phyloP scores from a whole-genome alignment of 1,140 invertebrate species.

The Rhopalosiphum padi region DNA sequence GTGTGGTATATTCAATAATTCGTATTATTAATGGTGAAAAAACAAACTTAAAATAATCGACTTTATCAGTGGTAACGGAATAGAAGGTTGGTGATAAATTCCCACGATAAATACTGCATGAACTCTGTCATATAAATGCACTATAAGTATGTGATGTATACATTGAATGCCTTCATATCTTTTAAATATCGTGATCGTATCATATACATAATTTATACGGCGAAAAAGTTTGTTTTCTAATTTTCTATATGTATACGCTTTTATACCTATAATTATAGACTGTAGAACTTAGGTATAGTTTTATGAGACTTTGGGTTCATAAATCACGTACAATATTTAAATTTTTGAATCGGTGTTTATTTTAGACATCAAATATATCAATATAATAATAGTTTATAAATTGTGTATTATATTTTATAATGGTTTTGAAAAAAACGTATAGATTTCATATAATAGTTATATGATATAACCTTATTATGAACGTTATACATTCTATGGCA shows the following conservation, averaged over 20 bases:
- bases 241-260: neutral
- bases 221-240: neutral
- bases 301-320: neutral
- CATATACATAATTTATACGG: neutral
- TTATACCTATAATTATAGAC: slow-evolving; percentile 7
- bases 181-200: neutral
- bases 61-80: neutral
- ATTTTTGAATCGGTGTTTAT: neutral
- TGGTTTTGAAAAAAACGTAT: neutral
- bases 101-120: neutral
- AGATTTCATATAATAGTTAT: neutral
- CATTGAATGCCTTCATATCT: neutral
- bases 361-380: neutral
- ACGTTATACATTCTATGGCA: neutral
- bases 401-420: neutral
- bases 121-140: neutral
- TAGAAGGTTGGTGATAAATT: neutral
- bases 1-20: neutral
- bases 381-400: neutral
- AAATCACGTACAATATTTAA: slow-evolving; percentile 18
- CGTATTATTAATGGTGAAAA: neutral
- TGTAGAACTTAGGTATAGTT: neutral
- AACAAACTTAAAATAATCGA: neutral
- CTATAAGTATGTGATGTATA: neutral
- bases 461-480: too few species aligned